phyloP scores from a whole-genome alignment of 2,888 invertebrate species.

The Dromius quadrimaculatus region DNA sequence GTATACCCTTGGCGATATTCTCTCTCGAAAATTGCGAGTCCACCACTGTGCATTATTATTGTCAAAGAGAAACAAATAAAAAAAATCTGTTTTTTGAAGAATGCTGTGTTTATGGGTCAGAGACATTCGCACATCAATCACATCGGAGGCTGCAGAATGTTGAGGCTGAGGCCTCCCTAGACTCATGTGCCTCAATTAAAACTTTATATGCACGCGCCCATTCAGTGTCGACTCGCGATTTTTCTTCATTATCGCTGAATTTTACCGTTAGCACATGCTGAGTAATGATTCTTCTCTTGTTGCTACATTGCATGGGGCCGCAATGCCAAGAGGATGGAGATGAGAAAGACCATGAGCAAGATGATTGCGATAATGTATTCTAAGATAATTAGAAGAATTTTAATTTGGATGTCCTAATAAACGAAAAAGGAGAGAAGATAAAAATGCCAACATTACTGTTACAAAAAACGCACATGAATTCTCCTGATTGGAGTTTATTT shows the following conservation, averaged over 20 bases:
- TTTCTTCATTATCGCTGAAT: conserved; percentile 21
- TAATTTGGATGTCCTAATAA: too few relatives aligned
- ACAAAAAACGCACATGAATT: too few relatives aligned
- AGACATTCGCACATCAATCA: conserved; percentile 21
- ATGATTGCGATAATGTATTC: neutral
- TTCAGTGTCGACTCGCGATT: conserved; percentile 22
- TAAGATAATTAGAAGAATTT: conserved; percentile 9
- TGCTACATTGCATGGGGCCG: conserved; percentile 8
- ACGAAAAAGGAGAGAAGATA: too few relatives aligned
- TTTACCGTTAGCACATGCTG: conserved; percentile 21
- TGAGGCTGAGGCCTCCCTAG: neutral
- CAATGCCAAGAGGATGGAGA: too few relatives aligned
- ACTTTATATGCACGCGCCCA: conserved; percentile 35
- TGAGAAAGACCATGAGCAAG: conserved; percentile 9
- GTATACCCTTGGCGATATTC: too few relatives aligned
- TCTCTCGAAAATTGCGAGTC: too few relatives aligned
- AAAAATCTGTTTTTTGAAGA: conserved; percentile 7
- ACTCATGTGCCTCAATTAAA: conserved; percentile 12
- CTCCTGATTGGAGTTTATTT: too few relatives aligned
- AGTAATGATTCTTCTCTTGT: conserved; percentile 6
- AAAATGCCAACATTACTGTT: too few relatives aligned
- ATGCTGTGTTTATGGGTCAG: conserved; percentile 13
- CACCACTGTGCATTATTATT: too few relatives aligned
- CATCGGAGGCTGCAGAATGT: neutral
- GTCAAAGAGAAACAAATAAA: conserved; percentile 17